Evolutionary conservation across 64 coral and sea anemone species (phyloP).

Genomic region (Platygyra sinensis): DNA sequence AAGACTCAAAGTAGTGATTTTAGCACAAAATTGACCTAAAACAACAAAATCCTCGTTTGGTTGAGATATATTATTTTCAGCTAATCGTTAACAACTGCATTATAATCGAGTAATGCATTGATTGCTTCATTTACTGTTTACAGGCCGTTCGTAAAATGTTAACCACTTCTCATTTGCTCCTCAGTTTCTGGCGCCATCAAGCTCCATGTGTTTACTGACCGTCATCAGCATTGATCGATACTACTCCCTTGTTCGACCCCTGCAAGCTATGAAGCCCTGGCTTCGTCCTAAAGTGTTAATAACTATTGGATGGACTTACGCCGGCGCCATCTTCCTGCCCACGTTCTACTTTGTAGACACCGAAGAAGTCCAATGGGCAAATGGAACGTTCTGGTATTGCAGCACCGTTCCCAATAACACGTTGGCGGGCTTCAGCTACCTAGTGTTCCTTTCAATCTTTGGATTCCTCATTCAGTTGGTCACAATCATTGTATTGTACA

Average conservation of each 20-base stretch:
- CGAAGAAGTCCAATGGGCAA: conserved; percentile 5
- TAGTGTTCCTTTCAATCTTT: conserved; percentile 71
- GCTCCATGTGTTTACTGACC: conserved; percentile 79
- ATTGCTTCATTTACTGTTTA: too few relatives aligned
- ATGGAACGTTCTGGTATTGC: conserved; percentile 74
- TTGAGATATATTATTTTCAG: too few relatives aligned
- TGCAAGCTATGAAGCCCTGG: conserved; percentile 47
- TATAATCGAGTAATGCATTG: too few relatives aligned
- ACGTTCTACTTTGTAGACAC: conserved; percentile 70
- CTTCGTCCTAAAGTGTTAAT: conserved; percentile 61
- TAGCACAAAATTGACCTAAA: too few relatives aligned
- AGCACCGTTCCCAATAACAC: conserved; percentile 72
- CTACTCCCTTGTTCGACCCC: conserved; percentile 72
- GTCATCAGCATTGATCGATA: conserved; percentile 89
- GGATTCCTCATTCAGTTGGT: conserved; percentile 64
- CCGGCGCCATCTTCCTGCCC: conserved; percentile 59
- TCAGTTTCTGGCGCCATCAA: conserved; percentile 78
- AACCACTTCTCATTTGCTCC: too few relatives aligned
- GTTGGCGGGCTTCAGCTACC: conserved; percentile 15
- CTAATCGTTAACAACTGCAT: too few relatives aligned
- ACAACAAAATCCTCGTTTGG: too few relatives aligned
- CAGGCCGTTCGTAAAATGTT: too few relatives aligned
- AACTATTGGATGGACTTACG: conserved; percentile 67
- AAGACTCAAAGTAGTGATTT: too few relatives aligned
- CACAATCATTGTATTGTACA: conserved; percentile 74